Evolutionary conservation across 2,888 invertebrate genomes (phyloP), one percentile per base, ranked within the genome.

Genomic region (Bugulina stolonifera): DNA sequence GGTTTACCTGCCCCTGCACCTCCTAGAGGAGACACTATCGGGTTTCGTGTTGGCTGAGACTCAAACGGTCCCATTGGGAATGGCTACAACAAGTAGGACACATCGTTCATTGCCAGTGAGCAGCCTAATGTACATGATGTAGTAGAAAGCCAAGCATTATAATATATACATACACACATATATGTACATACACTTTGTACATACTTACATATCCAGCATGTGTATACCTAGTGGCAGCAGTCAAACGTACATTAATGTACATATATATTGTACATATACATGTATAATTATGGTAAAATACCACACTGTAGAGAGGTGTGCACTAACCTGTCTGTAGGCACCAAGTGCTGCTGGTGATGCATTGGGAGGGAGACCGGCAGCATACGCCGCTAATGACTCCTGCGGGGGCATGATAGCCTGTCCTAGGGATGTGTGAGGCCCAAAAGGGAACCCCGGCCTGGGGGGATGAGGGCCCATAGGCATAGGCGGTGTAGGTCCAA

Each of bases 311-410:
- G n/a, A n/a, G n/a, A n/a, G n/a, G n/a, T n/a, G n/a, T 10, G 5
- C 35, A 70, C 70, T 43, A 10, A 70, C 43, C 22, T 2, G 70
- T 43, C 70, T 52, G 70, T 52, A 57, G 1, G n/a, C 72, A n/a
- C 72, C 74, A n/a, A 74, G 73, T 64, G 72, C 71, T 71, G 35
- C 70, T 2, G 70, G 10, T 29, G 70, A n/a, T 3, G 23, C n/a
- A 23, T 25, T 70, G 52, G 3, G 2, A n/a, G 52, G 69, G 3
- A 25, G 18, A 32, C 29, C 64, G 2, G 64, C 64, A 14, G 27
- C 27, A 5, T 25, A 25, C 22, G 64, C 64, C 5, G 64, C 64
- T n/a, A 64, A n/a, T 64, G 64, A 32, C 22, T 64, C 64, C 29
- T 64, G 64, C 25, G 64, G 43, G 43, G 43, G 64, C 64, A 64